Base-by-base conservation (phyloP, 1,140 invertebrate genomes). In the Notospermus geniculatus region DNA sequence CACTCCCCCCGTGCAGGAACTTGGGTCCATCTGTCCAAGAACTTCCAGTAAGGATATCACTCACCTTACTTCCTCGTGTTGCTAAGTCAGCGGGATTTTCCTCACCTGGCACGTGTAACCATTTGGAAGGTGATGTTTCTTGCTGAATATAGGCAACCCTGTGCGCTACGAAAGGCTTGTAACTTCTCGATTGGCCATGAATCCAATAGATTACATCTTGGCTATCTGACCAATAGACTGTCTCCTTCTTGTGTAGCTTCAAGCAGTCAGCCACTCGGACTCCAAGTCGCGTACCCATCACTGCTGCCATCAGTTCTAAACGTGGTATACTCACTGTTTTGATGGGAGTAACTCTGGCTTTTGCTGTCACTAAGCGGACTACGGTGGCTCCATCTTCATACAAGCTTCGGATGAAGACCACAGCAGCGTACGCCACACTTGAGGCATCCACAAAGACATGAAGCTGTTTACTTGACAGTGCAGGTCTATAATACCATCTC, bases 81-180 rank as follows among this genome's bases (percentile, higher is more conserved):
- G 46, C 46, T 50, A 50, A 50, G 25, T 50, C 46, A n/a, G 46
- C 46, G 5, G 46, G 46, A n/a, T 50, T 50, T 19, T 50, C n/a
- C n/a, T n/a, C 46, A 5, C 19, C 25, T 5, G 46, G 46, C 5
- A 50, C 46, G n/a, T 50, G 46, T 50, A 5, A 5, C 46, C 46
- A 50, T n/a, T 50, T 5, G 25, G 4, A 19, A 7, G n/a, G 5
- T 19, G n/a, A 7, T 4, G 46, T 50, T n/a, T n/a, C n/a, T n/a
- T 19, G n/a, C n/a, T n/a, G n/a, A n/a, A n/a, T n/a, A n/a, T n/a
- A n/a, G n/a, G n/a, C n/a, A n/a, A n/a, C n/a, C n/a, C n/a, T n/a
- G n/a, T n/a, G n/a, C n/a, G n/a, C n/a, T n/a, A n/a, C n/a, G n/a
- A n/a, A n/a, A n/a, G n/a, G n/a, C n/a, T n/a, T n/a, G n/a, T n/a